Base-by-base conservation (phyloP, 2,797 vertebrate genomes). In the Micrastur ruficollis region DNA sequence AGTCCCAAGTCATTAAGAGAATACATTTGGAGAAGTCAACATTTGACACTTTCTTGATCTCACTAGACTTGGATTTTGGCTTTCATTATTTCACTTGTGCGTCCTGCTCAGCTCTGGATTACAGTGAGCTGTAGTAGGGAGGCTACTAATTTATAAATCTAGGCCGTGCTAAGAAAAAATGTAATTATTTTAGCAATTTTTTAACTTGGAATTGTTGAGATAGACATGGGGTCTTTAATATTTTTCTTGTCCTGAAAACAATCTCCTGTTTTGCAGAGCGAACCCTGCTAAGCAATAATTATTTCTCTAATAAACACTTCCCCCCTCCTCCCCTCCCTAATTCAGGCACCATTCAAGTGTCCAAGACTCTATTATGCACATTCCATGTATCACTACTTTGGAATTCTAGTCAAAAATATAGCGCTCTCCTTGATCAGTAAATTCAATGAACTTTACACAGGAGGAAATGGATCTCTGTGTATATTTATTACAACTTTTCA, bases 401-500 rank as follows among this genome's bases (percentile, higher is more conserved):
- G 11, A 70, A 90, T 63, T 84, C 22, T 65, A 53, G 27, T 49
- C 4, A 72, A 84, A 90, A 82, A 40, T n/a, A 20, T 1, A 34
- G 4, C 2, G 1, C 19, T 89, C 20, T 47, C 7, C 23, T 76
- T 81, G 78, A 50, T 74, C 23, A 31, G 21, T 61, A n/a, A 67
- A 47, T 87, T 85, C 81, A 58, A 36, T 68, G 18, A 78, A 68
- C 27, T 81, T 73, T 29, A 26, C 23, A 53, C 8, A 38, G 34
- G 85, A 72, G 13, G 15, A 84, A 94, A 80, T 34, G 11, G 18
- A 81, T 79, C 52, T 93, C 32, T 73, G 12, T 79, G 10, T 71
- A 11, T 29, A 44, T 67, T 75, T 52, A 52, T 42, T 72, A 46
- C 89, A 95, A 95, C 97, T 96, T 97, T 97, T 97, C 90, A 93